These are phyloP conservation scores for Tetranychus piercei DNA, from an alignment of 2,888 invertebrate genomes.

Conservation along the genomic window DNA sequence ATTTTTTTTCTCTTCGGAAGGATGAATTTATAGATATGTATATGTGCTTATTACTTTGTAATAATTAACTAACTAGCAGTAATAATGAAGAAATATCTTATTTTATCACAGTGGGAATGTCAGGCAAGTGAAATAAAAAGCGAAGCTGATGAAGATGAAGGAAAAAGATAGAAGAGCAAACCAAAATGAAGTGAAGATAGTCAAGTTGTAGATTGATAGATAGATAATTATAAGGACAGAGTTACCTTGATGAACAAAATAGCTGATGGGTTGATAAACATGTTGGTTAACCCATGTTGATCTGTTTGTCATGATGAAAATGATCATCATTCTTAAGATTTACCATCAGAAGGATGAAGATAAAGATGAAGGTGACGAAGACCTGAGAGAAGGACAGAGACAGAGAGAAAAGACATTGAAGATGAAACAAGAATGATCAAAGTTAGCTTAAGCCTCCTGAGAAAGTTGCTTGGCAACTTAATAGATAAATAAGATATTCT, in stretches of 20 bases:
- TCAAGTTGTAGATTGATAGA: neutral
- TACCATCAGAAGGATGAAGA: neutral
- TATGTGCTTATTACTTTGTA: neutral
- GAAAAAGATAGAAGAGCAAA: neutral
- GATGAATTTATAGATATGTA: neutral
- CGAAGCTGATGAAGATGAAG: neutral
- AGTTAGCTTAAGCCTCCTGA: neutral
- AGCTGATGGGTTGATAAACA: neutral
- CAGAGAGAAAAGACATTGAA: neutral
- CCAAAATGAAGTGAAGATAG: neutral
- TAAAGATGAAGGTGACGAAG: neutral
- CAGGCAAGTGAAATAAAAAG: neutral
- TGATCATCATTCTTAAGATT: neutral
- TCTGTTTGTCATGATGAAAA: neutral
- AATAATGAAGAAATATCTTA: neutral
- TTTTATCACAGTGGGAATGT: slow-evolving; percentile 1
- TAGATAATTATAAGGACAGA: neutral
- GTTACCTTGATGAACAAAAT: neutral
- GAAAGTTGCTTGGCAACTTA: slow-evolving; percentile 1
- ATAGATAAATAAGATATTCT: neutral
- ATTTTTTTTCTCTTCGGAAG: neutral
- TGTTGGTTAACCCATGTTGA: neutral
- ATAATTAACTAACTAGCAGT: neutral
- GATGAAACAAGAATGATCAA: neutral
- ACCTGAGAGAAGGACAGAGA: too few relatives aligned